These are phyloP conservation scores for Pseudorhombus dupliciocellatus DNA, from an alignment of 2,113 vertebrate species.

Conservation along the genomic window DNA sequence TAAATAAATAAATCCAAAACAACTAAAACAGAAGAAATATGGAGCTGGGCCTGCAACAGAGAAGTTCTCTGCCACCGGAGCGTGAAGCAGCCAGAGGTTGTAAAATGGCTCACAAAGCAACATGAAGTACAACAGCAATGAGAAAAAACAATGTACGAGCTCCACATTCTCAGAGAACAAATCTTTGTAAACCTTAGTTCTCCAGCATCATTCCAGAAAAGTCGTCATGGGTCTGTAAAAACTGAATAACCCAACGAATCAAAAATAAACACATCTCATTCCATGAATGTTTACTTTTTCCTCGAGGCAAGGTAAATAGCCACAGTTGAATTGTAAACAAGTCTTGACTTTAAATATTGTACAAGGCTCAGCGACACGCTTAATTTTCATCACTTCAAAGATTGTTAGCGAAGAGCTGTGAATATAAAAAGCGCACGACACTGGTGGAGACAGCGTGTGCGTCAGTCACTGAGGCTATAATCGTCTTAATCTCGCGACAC, in stretches of 20 bases:
- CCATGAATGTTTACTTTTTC: constrained; percentile 45
- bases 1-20: neutral
- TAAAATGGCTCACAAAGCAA: constrained; percentile 24
- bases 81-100: too few relatives aligned
- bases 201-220: constrained; percentile 23
- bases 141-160: neutral
- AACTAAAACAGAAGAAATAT: constrained; percentile 24
- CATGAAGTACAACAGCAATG: constrained; percentile 11
- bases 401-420: constrained; percentile 45
- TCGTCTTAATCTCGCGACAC: constrained; percentile 54
- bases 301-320: constrained; percentile 51
- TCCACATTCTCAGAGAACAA: constrained; percentile 45
- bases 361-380: constrained; percentile 61
- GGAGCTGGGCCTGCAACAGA: constrained; percentile 23
- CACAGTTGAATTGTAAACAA: constrained; percentile 75
- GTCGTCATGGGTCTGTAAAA: neutral
- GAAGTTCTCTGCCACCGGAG: constrained; percentile 29
- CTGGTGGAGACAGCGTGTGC: constrained; percentile 25
- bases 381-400: constrained; percentile 43
- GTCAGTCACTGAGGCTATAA: constrained; percentile 35
- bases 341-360: constrained; percentile 70
- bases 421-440: constrained; percentile 64
- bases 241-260: constrained; percentile 19
- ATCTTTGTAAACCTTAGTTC: constrained; percentile 45
- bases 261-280: constrained; percentile 13